Conservation (phyloP, 92 coral and sea anemone species). For the Muricea muricata region DNA sequence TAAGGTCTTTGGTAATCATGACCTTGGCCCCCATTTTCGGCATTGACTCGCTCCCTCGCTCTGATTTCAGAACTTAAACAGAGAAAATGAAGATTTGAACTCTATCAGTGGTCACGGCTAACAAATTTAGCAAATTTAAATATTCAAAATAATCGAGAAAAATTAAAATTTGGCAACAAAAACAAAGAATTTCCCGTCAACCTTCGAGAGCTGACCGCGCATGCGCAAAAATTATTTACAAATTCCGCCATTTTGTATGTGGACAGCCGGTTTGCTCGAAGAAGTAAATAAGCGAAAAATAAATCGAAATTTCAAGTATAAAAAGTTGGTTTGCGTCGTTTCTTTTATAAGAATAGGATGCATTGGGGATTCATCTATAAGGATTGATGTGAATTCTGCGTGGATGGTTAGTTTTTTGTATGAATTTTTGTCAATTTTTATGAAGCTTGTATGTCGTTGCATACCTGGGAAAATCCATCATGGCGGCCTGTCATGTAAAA, state of each 20-base stretch:
- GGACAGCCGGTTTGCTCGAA: constrained; percentile 24
- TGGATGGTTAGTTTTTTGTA: constrained; percentile 78
- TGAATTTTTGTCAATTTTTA: constrained; percentile 67
- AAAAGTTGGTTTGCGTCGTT: constrained; percentile 33
- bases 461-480: constrained; percentile 73
- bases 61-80: no score
- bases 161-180: constrained; percentile 26
- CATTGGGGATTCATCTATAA: constrained; percentile 56
- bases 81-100: no score
- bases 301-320: background rate
- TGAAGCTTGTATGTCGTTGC: constrained; percentile 48
- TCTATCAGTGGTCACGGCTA: no score
- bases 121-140: no score
- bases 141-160: background rate
- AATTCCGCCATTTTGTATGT: constrained; percentile 56
- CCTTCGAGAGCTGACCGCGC: constrained; percentile 58
- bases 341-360: constrained; percentile 29
- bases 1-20: no score
- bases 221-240: constrained; percentile 29
- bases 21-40: no score
- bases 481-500: constrained; percentile 99
- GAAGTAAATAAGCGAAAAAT: background rate
- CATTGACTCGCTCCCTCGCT: no score
- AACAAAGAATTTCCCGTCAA: constrained; percentile 58
- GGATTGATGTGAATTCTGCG: constrained; percentile 60